Evolutionary conservation across 1,140 invertebrate species (phyloP).

Genomic region (Euborellia annulipes): DNA sequence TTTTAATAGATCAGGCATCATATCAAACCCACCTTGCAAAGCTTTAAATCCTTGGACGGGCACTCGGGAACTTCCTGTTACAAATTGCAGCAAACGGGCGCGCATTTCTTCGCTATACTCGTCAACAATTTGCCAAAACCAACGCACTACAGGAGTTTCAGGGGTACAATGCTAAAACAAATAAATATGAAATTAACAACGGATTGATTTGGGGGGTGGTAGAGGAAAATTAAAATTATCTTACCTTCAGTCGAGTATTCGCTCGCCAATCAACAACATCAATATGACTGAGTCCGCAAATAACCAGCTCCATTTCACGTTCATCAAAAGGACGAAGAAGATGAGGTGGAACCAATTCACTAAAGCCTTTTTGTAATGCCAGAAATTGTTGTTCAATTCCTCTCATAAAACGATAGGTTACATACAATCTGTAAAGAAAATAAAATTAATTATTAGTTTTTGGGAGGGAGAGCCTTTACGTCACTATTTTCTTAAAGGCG

Average conservation of each 20-base stretch:
- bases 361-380: conserved; percentile 84
- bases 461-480: too few relatives aligned
- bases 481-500: too few relatives aligned
- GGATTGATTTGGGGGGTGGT: too few relatives aligned
- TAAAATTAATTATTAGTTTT: neutral
- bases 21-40: conserved; percentile 58
- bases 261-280: conserved; percentile 88
- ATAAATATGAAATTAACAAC: conserved; percentile 9
- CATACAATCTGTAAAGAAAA: conserved; percentile 55
- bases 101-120: conserved; percentile 88
- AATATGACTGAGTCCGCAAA: conserved; percentile 85
- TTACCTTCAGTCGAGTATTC: conserved; percentile 75
- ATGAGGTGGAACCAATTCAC: conserved; percentile 80
- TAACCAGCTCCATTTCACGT: conserved; percentile 84
- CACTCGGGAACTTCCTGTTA: conserved; percentile 88
- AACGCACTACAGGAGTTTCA: conserved; percentile 74
- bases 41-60: conserved; percentile 92
- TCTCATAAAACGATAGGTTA: conserved; percentile 90
- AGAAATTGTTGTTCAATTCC: conserved; percentile 95
- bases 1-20: too few relatives aligned
- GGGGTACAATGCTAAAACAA: conserved; percentile 47
- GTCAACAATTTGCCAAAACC: conserved; percentile 93
- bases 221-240: too few relatives aligned
- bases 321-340: conserved; percentile 82
- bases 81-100: conserved; percentile 86